Conservation (phyloP, 2,888 invertebrate species). For the Linnaemya tessellans region DNA sequence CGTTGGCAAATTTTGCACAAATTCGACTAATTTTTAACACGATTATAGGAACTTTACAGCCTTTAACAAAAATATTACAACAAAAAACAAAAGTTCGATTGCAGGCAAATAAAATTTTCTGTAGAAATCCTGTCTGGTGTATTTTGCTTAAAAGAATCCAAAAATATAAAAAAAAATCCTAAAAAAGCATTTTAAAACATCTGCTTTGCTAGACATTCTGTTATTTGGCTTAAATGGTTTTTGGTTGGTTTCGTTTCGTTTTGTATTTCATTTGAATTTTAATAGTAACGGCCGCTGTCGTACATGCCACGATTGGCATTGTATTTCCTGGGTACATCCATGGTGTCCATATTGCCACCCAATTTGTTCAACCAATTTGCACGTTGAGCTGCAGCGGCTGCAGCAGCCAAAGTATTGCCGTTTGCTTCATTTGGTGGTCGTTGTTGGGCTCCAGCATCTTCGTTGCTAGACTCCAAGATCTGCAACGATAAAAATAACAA, state of each 20-base stretch:
- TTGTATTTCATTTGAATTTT: neutral
- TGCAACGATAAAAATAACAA: slow-evolving; percentile 70
- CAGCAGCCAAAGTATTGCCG: slow-evolving; percentile 71
- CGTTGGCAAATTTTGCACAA: neutral
- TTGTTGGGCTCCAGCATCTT: slow-evolving; percentile 76
- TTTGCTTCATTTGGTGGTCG: slow-evolving; percentile 76
- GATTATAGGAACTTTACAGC: slow-evolving; percentile 61
- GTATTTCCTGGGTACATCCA: slow-evolving; percentile 74
- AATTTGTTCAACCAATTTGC: slow-evolving; percentile 80
- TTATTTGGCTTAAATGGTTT: slow-evolving; percentile 9
- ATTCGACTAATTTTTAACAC: slow-evolving; percentile 13
- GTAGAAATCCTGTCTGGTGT: slow-evolving; percentile 11
- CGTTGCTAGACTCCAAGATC: slow-evolving; percentile 83
- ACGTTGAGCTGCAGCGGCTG: slow-evolving; percentile 69
- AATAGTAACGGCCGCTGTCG: slow-evolving; percentile 77
- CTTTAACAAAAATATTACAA: slow-evolving; percentile 27
- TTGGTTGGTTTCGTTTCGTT: slow-evolving; percentile 3
- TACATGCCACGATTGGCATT: slow-evolving; percentile 74
- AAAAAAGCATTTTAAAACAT: slow-evolving; percentile 6
- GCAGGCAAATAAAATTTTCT: neutral
- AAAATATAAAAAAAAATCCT: neutral
- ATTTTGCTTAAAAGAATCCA: neutral
- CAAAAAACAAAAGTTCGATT: neutral
- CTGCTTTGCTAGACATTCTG: neutral
- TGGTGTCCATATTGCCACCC: slow-evolving; percentile 75